These are phyloP conservation scores for Alosa alosa DNA, from an alignment of 2,113 vertebrate genomes.

Conservation along the genomic window DNA sequence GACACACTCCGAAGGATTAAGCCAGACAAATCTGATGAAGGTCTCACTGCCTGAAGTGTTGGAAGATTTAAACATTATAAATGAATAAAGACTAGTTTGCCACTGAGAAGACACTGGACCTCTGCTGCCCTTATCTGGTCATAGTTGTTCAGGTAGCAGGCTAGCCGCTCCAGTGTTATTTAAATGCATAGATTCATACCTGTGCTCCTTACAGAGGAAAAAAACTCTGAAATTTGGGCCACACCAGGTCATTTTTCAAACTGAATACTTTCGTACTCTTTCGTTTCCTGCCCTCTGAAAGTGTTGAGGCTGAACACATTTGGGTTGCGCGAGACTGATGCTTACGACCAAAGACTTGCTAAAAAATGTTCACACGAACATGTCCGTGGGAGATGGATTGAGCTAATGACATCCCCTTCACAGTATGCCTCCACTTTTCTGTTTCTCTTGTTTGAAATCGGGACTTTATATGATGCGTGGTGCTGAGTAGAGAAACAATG, in stretches of 20 bases:
- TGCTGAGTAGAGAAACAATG: background rate
- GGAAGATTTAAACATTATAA: background rate
- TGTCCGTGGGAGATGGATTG: background rate
- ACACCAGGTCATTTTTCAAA: background rate
- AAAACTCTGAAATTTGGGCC: background rate
- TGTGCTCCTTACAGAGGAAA: too few species aligned
- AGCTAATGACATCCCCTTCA: background rate
- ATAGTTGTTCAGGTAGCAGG: background rate
- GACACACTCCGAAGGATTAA: background rate
- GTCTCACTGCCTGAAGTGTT: background rate
- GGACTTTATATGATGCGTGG: slow-evolving; percentile 6
- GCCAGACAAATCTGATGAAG: background rate
- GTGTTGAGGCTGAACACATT: background rate
- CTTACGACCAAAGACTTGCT: background rate
- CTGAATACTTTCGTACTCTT: background rate
- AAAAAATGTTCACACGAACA: background rate
- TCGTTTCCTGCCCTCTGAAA: background rate
- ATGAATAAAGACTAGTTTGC: background rate
- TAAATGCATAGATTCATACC: background rate
- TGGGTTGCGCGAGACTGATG: background rate
- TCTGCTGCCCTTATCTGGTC: background rate
- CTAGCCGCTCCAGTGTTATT: background rate
- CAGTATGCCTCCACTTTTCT: background rate
- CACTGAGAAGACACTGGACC: background rate
- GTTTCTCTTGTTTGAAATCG: background rate